Conservation (phyloP, 2,888 invertebrate genomes). For the Noctua janthina region DNA sequence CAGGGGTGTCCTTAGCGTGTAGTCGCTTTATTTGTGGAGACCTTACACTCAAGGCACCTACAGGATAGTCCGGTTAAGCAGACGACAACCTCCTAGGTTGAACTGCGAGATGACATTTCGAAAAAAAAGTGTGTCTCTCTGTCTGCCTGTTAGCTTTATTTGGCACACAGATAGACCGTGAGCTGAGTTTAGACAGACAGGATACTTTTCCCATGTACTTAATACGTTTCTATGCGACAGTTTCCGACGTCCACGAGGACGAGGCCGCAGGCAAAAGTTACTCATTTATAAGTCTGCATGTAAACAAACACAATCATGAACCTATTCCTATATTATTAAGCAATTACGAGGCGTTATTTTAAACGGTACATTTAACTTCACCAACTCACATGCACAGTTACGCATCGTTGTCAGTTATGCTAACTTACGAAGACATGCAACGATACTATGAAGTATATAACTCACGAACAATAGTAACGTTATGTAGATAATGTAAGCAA, state of each 20-base stretch:
- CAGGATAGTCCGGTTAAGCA: too few species aligned
- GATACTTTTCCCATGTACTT: neutral
- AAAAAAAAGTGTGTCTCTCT: neutral
- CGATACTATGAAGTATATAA: slow-evolving; percentile 2
- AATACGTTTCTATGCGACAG: neutral
- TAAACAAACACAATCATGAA: neutral
- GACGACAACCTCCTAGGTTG: too few species aligned
- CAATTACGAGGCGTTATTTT: neutral
- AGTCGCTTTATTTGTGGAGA: too few species aligned
- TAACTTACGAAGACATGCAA: slow-evolving; percentile 29
- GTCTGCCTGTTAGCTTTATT: neutral
- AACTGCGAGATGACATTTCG: too few species aligned
- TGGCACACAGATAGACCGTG: neutral
- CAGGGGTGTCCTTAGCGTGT: too few species aligned
- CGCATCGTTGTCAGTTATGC: slow-evolving; percentile 26
- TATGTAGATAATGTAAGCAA: slow-evolving; percentile 34
- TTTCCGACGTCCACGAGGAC: neutral
- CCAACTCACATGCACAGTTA: slow-evolving; percentile 23
- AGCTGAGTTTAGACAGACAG: neutral
- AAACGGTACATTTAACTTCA: slow-evolving; percentile 25
- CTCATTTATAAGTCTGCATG: neutral
- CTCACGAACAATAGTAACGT: slow-evolving; percentile 38
- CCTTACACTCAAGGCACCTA: too few species aligned
- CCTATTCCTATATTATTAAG: neutral
- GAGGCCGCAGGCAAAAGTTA: neutral